Conservation (phyloP, 53 echinoderm and acorn worm species). For the Apostichopus leukothele region DNA sequence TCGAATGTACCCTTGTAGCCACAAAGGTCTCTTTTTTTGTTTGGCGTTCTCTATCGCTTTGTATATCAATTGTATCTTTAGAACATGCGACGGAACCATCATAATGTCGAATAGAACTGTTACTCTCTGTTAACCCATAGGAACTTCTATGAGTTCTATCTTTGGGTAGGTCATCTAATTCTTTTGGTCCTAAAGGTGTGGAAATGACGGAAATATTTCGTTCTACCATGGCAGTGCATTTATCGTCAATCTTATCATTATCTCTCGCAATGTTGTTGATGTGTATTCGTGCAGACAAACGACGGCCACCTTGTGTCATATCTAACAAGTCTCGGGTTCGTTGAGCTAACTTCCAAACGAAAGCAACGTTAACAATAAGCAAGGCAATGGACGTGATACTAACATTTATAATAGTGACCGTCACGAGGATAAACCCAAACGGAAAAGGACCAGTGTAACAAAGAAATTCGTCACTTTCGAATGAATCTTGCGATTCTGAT, state of each 20-base stretch:
- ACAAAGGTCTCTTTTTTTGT: background rate
- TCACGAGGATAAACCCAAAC: background rate
- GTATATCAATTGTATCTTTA: background rate
- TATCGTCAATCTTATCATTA: background rate
- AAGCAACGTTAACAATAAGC: background rate
- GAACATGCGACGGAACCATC: background rate
- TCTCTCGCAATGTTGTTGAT: background rate
- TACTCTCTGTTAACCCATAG: too few relatives aligned
- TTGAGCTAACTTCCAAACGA: background rate
- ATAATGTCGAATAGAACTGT: too few relatives aligned
- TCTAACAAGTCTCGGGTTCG: background rate
- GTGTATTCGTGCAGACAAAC: background rate
- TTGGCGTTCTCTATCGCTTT: background rate
- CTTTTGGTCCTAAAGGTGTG: too few relatives aligned
- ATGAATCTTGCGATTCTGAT: background rate
- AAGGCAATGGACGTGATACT: background rate
- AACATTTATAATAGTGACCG: background rate
- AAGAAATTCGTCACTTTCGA: background rate
- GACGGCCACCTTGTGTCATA: background rate
- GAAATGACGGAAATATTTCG: too few relatives aligned
- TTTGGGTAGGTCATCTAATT: too few relatives aligned
- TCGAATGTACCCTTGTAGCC: too few relatives aligned
- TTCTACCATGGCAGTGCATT: background rate
- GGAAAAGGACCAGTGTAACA: background rate
- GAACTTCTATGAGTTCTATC: too few relatives aligned